Percentiles rank a stretch among this genome's conserved stretches.
Conservation (phyloP, 2,113 vertebrate genomes). For the Platanista minor region DNA sequence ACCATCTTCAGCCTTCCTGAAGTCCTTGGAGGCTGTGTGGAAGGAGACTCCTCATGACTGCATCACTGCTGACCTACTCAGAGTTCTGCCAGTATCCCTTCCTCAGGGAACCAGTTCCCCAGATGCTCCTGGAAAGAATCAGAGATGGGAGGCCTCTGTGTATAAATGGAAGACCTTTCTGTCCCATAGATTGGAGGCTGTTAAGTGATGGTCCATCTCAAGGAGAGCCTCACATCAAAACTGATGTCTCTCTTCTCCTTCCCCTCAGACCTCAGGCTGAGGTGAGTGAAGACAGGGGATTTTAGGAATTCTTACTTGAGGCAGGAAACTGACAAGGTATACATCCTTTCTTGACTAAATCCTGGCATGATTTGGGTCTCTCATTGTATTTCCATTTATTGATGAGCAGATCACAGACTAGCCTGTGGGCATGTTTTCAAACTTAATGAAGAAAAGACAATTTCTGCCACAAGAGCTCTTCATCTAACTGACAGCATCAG, state of each 20-base stretch:
- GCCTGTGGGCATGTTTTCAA: slow-evolving; percentile 66
- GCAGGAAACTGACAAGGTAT: slow-evolving; percentile 37
- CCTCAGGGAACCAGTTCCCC: background rate
- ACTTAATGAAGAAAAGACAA: slow-evolving; percentile 70
- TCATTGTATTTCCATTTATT: slow-evolving; percentile 65
- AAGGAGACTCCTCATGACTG: background rate
- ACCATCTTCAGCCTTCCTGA: background rate
- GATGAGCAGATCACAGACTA: slow-evolving; percentile 64
- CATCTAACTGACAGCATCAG: slow-evolving; percentile 53
- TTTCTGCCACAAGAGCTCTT: slow-evolving; percentile 52
- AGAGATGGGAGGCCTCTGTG: background rate
- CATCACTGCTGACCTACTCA: background rate
- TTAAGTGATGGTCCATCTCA: background rate
- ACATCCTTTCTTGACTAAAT: slow-evolving; percentile 24
- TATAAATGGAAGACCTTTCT: background rate
- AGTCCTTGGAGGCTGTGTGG: background rate
- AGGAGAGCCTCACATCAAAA: background rate
- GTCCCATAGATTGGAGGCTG: background rate
- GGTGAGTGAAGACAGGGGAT: background rate
- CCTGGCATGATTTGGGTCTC: slow-evolving; percentile 55
- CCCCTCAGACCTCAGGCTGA: background rate
- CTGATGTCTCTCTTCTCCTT: background rate
- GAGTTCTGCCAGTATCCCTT: background rate
- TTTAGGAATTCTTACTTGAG: slow-evolving; percentile 33
- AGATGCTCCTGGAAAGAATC: background rate